Percentiles rank a stretch among this genome's conserved stretches.
These are phyloP conservation scores for Danaus melanippus DNA, from an alignment of 1,140 invertebrate species.

Conservation along the genomic window DNA sequence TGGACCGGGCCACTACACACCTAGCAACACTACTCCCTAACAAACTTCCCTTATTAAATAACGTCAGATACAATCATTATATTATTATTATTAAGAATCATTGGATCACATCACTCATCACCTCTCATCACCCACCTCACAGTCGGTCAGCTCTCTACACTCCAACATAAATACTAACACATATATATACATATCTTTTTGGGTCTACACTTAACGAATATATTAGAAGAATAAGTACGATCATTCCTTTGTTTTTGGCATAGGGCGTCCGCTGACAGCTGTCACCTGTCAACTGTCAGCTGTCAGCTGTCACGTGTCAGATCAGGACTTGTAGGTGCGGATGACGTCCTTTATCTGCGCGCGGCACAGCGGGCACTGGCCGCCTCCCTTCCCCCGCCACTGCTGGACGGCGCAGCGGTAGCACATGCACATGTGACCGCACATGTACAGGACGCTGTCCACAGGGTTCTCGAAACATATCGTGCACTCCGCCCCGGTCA, in stretches of 20 bases:
- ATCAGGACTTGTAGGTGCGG: constrained; percentile 92
- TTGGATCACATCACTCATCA: too few species aligned
- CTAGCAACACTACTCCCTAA: too few species aligned
- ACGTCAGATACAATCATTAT: too few species aligned
- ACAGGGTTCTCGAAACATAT: constrained; percentile 95
- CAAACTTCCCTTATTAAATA: too few species aligned
- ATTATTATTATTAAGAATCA: too few species aligned
- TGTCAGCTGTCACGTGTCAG: constrained; percentile 7
- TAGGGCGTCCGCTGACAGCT: neutral
- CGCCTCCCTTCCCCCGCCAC: constrained; percentile 90
- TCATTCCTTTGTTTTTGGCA: neutral
- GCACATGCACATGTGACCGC: constrained; percentile 99
- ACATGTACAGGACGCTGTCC: constrained; percentile 95
- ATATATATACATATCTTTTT: constrained; percentile 14
- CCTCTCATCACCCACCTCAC: too few species aligned
- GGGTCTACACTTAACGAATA: constrained; percentile 8
- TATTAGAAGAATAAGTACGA: constrained; percentile 7
- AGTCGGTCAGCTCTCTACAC: too few species aligned
- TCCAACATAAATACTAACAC: constrained; percentile 9
- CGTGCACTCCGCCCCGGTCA: constrained; percentile 84
- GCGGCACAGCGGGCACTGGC: constrained; percentile 94
- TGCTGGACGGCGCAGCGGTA: constrained; percentile 95
- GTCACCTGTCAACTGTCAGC: too few species aligned
- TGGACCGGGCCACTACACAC: too few species aligned
- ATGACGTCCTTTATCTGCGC: constrained; percentile 95